Percentiles rank a stretch among this genome's conserved stretches.
Conservation (phyloP, 64 coral and sea anemone genomes). For the Acropora yongei region DNA sequence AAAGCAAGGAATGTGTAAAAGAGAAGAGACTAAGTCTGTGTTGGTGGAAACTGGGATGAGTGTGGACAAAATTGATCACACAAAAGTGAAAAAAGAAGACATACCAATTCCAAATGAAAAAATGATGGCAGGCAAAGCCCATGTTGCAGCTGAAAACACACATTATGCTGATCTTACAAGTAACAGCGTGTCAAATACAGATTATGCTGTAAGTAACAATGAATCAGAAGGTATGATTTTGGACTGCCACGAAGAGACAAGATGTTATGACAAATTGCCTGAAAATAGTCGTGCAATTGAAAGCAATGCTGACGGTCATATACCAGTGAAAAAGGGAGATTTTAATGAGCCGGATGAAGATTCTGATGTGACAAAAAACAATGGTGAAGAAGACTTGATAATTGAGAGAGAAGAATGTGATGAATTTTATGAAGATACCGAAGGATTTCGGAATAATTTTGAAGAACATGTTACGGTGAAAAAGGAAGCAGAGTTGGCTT, state of each 20-base stretch:
- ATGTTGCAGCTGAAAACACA: background rate
- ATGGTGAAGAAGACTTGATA: background rate
- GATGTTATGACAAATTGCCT: background rate
- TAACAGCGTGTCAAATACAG: background rate
- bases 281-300: background rate
- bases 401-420: background rate
- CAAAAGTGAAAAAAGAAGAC: background rate
- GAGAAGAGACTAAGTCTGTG: background rate
- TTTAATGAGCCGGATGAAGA: too few relatives aligned
- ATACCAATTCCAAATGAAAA: background rate
- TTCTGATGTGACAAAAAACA: background rate
- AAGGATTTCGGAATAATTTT: background rate
- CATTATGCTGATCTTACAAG: background rate
- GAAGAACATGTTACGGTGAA: background rate
- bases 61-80: background rate
- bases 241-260: background rate
- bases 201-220: background rate
- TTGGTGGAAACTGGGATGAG: background rate
- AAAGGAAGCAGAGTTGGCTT: background rate
- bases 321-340: too few relatives aligned
- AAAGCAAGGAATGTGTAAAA: slow-evolving; percentile 1
- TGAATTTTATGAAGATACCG: background rate
- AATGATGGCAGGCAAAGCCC: background rate
- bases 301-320: background rate
- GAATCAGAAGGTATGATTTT: background rate